These are phyloP conservation scores for Sycophaga agraensis DNA, from an alignment of 1,140 invertebrate genomes.

Conservation along the genomic window DNA sequence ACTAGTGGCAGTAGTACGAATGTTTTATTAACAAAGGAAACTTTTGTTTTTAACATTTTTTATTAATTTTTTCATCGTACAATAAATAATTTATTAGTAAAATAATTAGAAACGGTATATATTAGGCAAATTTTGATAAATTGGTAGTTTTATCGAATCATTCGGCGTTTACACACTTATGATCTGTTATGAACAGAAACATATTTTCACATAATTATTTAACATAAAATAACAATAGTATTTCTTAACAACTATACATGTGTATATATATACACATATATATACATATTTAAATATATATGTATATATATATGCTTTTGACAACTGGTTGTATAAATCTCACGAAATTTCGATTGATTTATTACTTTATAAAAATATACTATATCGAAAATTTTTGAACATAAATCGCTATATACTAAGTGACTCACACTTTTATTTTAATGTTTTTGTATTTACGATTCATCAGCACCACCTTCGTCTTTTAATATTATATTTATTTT, in stretches of 20 bases:
- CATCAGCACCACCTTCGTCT: slow-evolving; percentile 45
- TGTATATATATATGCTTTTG: neutral
- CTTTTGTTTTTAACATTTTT: slow-evolving; percentile 51
- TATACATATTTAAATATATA: neutral
- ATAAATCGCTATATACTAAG: neutral
- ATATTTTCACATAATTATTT: slow-evolving; percentile 11
- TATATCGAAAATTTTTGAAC: neutral
- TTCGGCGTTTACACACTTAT: slow-evolving; percentile 20
- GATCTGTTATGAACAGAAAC: slow-evolving; percentile 13
- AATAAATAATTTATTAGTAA: slow-evolving; percentile 57
- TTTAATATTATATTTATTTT: slow-evolving; percentile 7
- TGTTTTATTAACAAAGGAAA: slow-evolving; percentile 43
- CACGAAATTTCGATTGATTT: neutral
- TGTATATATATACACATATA: neutral
- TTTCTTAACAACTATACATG: slow-evolving; percentile 23
- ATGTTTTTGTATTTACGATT: slow-evolving; percentile 3
- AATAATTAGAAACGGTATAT: slow-evolving; percentile 37
- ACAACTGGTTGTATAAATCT: neutral
- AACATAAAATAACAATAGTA: slow-evolving; percentile 24
- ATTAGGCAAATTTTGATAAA: slow-evolving; percentile 17
- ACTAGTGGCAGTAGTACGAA: neutral
- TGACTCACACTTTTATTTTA: neutral
- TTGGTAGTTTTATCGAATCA: slow-evolving; percentile 2
- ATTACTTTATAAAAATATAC: slow-evolving; percentile 11
- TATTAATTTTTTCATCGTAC: slow-evolving; percentile 54